A percentile compares a stretch with the other conserved stretches of the same genome.
Conservation (phyloP, 2,113 vertebrate genomes). For the Aramus guarauna region DNA sequence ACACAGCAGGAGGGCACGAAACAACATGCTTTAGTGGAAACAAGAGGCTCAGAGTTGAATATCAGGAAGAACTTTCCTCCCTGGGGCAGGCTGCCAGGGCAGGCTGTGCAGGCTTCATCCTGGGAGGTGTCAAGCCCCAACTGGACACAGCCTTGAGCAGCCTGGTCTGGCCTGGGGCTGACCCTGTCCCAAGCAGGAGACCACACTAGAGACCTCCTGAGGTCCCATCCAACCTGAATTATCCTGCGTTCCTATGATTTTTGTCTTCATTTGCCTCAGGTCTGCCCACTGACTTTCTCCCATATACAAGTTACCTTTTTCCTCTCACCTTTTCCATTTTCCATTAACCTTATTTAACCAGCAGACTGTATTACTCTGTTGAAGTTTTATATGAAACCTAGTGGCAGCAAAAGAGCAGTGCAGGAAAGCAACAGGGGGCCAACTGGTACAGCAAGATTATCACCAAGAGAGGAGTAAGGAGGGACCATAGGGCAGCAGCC, state of each 20-base stretch:
- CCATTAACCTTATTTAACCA: neutral
- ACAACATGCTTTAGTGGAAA: neutral
- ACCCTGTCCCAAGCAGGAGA: neutral
- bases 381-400: neutral
- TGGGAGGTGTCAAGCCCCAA: neutral
- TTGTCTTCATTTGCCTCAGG: neutral
- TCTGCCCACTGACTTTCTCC: neutral
- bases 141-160: neutral
- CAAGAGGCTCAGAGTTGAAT: neutral
- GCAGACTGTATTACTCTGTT: neutral
- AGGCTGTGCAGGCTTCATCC: neutral
- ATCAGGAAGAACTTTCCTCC: neutral
- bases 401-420: neutral
- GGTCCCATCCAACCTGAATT: neutral
- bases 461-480: neutral
- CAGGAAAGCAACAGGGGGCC: neutral
- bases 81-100: neutral
- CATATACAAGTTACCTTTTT: neutral
- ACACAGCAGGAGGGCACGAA: accelerated
- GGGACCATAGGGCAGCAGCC: neutral
- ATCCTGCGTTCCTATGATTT: neutral
- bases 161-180: neutral
- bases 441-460: neutral
- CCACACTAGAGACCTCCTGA: accelerated
- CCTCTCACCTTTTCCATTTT: neutral